These are phyloP conservation scores for Anisognathus igniventris DNA, from an alignment of 2,797 vertebrate genomes.

Conservation along the genomic window DNA sequence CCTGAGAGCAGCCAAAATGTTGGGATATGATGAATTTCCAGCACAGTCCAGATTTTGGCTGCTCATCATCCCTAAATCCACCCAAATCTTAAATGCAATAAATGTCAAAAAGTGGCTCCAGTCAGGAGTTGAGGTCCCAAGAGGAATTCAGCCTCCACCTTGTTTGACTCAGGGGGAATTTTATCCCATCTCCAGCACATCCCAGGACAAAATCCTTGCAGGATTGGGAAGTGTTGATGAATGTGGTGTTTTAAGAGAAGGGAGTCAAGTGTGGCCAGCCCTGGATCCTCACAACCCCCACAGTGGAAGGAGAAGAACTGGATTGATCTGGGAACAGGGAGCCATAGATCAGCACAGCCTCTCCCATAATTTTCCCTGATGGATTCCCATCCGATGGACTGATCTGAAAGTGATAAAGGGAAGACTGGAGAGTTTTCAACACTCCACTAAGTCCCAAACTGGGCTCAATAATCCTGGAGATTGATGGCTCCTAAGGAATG, in stretches of 20 bases:
- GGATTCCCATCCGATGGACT: constrained; percentile 40
- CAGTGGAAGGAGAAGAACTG: not conserved
- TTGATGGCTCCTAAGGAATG: constrained; percentile 46
- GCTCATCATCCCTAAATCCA: not conserved
- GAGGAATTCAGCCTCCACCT: not conserved
- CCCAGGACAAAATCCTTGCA: not conserved
- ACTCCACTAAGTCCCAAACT: constrained; percentile 47
- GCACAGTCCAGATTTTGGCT: not conserved
- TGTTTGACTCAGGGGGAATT: not conserved
- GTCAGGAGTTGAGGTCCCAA: not conserved
- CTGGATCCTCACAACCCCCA: not conserved
- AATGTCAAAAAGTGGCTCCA: not conserved
- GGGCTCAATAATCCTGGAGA: constrained; percentile 66
- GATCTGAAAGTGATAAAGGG: constrained; percentile 64
- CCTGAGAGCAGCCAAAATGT: not conserved
- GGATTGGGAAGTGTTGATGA: not conserved
- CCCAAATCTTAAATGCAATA: not conserved
- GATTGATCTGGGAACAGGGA: constrained; percentile 26
- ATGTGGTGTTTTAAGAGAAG: not conserved
- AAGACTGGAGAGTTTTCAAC: constrained; percentile 36
- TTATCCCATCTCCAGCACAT: not conserved
- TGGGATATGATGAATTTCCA: accelerated
- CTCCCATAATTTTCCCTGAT: constrained; percentile 60
- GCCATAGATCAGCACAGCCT: constrained; percentile 25
- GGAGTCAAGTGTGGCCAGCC: accelerated